Conservation (phyloP, 2,888 invertebrate genomes). For the Scrobipalpa costella region DNA sequence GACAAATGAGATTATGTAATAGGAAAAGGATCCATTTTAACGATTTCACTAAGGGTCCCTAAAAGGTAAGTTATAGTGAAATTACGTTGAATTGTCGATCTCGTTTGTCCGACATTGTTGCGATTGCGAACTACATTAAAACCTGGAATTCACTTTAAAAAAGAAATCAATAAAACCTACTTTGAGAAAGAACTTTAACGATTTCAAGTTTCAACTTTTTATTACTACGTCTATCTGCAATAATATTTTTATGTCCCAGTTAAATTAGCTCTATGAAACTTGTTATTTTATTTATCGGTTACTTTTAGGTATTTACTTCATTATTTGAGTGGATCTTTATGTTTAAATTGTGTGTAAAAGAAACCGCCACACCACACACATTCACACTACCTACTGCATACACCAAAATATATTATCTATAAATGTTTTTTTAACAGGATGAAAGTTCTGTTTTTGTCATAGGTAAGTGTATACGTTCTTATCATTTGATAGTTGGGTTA, state of each 20-base stretch:
- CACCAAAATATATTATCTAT: no score
- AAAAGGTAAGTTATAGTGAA: constrained; percentile 9
- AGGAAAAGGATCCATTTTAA: no score
- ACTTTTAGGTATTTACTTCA: background rate
- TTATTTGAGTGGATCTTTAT: background rate
- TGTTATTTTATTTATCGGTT: background rate
- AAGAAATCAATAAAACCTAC: constrained; percentile 1
- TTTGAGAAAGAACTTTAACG: constrained; percentile 8
- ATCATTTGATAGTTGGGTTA: no score
- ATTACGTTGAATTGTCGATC: background rate
- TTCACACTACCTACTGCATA: background rate
- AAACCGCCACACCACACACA: background rate
- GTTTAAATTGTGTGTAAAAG: background rate
- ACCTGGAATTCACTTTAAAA: background rate
- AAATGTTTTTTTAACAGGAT: no score
- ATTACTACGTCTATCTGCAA: constrained; percentile 16
- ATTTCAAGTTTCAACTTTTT: constrained; percentile 12
- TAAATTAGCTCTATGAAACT: constrained; percentile 5
- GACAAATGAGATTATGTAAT: no score
- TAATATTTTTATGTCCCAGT: constrained; percentile 18
- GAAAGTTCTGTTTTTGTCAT: no score
- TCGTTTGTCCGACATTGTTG: constrained; percentile 13
- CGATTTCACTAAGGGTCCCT: background rate
- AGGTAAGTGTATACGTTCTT: no score
- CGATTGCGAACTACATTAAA: constrained; percentile 7